Conservation (phyloP, 2,888 invertebrate genomes). For the Oxyscelio sp. region DNA sequence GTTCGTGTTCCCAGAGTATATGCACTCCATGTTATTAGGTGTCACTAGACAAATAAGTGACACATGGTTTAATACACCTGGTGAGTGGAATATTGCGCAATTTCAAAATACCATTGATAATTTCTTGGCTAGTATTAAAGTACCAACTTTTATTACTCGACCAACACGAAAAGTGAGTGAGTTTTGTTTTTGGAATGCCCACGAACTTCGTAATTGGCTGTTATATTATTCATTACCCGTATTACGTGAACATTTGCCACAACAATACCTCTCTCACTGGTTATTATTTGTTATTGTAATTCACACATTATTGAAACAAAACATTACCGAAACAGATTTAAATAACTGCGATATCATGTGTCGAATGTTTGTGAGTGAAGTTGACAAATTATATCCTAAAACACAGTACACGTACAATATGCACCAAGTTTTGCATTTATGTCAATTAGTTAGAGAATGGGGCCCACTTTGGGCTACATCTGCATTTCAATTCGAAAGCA, state of each 20-base stretch:
- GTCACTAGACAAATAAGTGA: background rate
- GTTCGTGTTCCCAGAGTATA: background rate
- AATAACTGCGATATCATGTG: background rate
- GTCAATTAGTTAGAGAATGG: background rate
- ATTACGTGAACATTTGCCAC: background rate
- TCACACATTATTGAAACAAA: background rate
- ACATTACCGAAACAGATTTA: background rate
- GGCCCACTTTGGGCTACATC: slow-evolving; percentile 36
- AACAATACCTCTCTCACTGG: slow-evolving; percentile 4
- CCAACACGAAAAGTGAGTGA: slow-evolving; percentile 5
- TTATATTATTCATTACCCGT: slow-evolving; percentile 10
- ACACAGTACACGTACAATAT: slow-evolving; percentile 22
- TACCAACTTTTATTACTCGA: slow-evolving; percentile 12
- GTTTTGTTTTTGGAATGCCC: slow-evolving; percentile 3
- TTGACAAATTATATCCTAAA: background rate
- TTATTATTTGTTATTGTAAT: slow-evolving; percentile 8
- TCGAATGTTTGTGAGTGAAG: background rate
- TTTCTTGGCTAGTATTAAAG: background rate
- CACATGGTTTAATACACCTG: background rate
- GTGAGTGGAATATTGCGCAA: background rate
- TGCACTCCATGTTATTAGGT: background rate
- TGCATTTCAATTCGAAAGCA: slow-evolving; percentile 20
- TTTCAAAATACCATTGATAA: background rate
- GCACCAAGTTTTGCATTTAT: slow-evolving; percentile 10
- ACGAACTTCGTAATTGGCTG: slow-evolving; percentile 12